Evolutionary conservation across 2,888 invertebrate species (phyloP), one percentile per base, ranked within the genome.

Genomic region (Orgyia antiqua): DNA sequence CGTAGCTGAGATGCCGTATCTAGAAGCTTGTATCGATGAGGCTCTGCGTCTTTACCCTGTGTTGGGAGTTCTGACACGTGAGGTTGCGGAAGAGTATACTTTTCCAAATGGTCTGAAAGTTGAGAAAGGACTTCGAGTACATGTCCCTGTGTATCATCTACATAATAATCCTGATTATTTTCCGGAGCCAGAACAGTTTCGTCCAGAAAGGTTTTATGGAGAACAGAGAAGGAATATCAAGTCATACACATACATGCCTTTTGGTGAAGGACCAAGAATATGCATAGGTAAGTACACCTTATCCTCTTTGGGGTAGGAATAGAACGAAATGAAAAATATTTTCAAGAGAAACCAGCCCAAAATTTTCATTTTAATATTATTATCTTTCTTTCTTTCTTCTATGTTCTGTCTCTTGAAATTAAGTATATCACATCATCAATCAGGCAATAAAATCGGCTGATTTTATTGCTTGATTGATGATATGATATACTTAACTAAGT

Each of bases 221-320:
- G 64, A 54, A 12, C 50, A 54, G 4, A 61, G 53, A 29, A 39
- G 48, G 4, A 38, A 58, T 7, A 39, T 71, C 4, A 58, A 45
- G 4, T 64, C 62, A 0, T 68, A 52, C 36, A 63, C 66, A 0
- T 73, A 51, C 28, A 46, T 70, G 10, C 67, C 75, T 0, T 76
- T 69, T 27, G 72, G 75, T 9, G 64, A 68, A 25, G 75, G 72
- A 1, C 65, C 68, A 0, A 57, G 72, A 24, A 39, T 56, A 17
- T 76, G 75, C 21, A 60, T 75, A 11, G 75, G 75, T 75, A 50
- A 58, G 46, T 15, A 4, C 15, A 15, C 15, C 6, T n/a, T n/a
- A n/a, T n/a, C n/a, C n/a, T n/a, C n/a, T n/a, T n/a, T n/a, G n/a
- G n/a, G n/a, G n/a, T n/a, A n/a, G n/a, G n/a, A n/a, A n/a, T n/a